phyloP scores from a whole-genome alignment of 2,888 invertebrate genomes.

The Craniophora ligustri region DNA sequence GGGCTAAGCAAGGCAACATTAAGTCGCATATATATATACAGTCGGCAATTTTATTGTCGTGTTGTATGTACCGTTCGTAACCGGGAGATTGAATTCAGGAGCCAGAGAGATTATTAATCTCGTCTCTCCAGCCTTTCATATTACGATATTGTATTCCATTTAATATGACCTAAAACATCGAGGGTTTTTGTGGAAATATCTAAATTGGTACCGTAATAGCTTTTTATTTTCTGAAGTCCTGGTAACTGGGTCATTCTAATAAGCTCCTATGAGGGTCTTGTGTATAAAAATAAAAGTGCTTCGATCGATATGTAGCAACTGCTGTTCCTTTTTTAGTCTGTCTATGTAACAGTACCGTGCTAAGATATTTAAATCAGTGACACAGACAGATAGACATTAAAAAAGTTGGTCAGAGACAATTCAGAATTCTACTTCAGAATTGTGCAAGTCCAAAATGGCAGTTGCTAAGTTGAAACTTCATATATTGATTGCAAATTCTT shows the following conservation, averaged over 20 bases:
- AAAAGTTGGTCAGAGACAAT: too few species aligned
- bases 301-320: neutral
- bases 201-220: neutral
- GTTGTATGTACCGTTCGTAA: conserved; percentile 25
- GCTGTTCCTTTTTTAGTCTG: too few species aligned
- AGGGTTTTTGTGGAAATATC: conserved; percentile 11
- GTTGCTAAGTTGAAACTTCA: too few species aligned
- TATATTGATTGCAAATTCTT: too few species aligned
- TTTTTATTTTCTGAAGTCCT: conserved; percentile 1
- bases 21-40: too few species aligned
- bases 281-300: too few species aligned
- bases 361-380: too few species aligned
- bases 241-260: neutral
- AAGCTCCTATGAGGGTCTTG: neutral
- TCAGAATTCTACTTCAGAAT: too few species aligned
- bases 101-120: conserved; percentile 47
- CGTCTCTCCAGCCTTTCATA: conserved; percentile 26
- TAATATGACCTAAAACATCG: conserved; percentile 30
- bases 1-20: too few species aligned
- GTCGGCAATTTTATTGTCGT: conserved; percentile 2
- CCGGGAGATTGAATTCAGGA: conserved; percentile 42
- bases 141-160: conserved; percentile 40
- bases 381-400: too few species aligned
- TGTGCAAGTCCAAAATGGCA: too few species aligned
- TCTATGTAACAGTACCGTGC: too few species aligned